Percentiles rank a stretch among this genome's conserved stretches.
Conservation (phyloP, 2,797 vertebrate species). For the Brachyrhaphis roseni region DNA sequence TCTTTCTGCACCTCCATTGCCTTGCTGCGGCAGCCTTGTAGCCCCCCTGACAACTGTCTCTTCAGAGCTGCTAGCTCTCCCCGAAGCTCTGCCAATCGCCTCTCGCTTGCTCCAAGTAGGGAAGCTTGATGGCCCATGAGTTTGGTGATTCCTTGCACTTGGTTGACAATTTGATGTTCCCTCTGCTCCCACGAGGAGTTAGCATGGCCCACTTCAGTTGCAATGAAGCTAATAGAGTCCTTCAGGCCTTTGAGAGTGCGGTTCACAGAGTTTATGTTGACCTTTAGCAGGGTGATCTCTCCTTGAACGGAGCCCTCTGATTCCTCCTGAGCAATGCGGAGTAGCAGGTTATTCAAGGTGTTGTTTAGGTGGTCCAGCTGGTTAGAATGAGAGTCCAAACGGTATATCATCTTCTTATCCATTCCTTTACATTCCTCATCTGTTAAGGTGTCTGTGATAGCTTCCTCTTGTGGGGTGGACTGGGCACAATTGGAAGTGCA, state of each 20-base stretch:
- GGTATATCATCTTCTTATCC: constrained; percentile 83
- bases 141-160: constrained; percentile 91
- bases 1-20: constrained; percentile 86
- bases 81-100: constrained; percentile 88
- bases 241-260: constrained; percentile 93
- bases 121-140: constrained; percentile 89
- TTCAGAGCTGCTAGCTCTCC: constrained; percentile 89
- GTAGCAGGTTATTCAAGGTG: constrained; percentile 86
- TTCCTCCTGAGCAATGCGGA: constrained; percentile 83
- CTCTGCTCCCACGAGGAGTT: constrained; percentile 90
- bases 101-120: constrained; percentile 87
- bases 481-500: constrained; percentile 88
- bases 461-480: constrained; percentile 78
- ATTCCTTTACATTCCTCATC: constrained; percentile 71
- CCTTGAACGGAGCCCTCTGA: constrained; percentile 85
- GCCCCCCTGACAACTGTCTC: constrained; percentile 82
- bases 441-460: constrained; percentile 40
- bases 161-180: constrained; percentile 86
- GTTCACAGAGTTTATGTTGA: constrained; percentile 95
- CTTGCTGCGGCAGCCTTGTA: constrained; percentile 87
- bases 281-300: constrained; percentile 95
- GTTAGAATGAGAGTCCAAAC: constrained; percentile 83
- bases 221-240: constrained; percentile 89
- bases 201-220: constrained; percentile 84
- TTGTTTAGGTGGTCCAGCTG: constrained; percentile 85